Evolutionary conservation across 2,113 vertebrate genomes (phyloP), one percentile per base, ranked within the genome.

Genomic region (Syngnathoides biaculeatus): DNA sequence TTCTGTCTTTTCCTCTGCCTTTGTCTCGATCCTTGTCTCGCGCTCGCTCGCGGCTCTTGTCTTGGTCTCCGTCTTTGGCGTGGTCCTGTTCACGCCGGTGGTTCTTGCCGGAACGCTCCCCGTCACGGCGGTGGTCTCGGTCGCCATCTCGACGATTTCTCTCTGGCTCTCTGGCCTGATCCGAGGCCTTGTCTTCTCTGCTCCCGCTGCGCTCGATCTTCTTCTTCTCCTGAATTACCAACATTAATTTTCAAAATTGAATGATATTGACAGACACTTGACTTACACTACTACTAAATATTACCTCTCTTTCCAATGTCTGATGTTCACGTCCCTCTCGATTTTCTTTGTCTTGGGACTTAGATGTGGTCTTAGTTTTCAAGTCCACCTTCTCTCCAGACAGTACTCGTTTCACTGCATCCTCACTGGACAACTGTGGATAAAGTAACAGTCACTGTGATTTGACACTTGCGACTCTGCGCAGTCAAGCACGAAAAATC

Each of bases 331-430:
- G 92, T 62, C 82, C 73, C 12, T 87, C 91, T 77, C 84, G 90
- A 43, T 92, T 93, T 73, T 95, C 94, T 64, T 89, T 85, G 64
- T 94, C 94, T 47, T 87, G 94, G 50, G 93, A 82, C 65, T 88
- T 94, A 17, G 92, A 90, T 15, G 87, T 79, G 0, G 89, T 77
- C 68, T 93, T 94, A 20, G 86, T 91, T 80, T 92, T 94, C 1
- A 48, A 22, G 52, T 94, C 94, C 38, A 84, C 78, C 82, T 90
- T 95, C 68, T 97, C 96, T 66, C 94, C 94, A 2, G 94, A 75
- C 47, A 99, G 88, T 52, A 98, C 92, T 45, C 83, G 92, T 86
- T 91, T 95, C 39, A 99, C 97, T 5, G 96, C 95, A 3, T 94
- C 94, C 0, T 99, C 96, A 69, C 97, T 98, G 71, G 94, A 93